Evolutionary conservation across 1,140 invertebrate genomes (phyloP), one percentile per base, ranked within the genome.

Genomic region (Rhagoletis pomonella): DNA sequence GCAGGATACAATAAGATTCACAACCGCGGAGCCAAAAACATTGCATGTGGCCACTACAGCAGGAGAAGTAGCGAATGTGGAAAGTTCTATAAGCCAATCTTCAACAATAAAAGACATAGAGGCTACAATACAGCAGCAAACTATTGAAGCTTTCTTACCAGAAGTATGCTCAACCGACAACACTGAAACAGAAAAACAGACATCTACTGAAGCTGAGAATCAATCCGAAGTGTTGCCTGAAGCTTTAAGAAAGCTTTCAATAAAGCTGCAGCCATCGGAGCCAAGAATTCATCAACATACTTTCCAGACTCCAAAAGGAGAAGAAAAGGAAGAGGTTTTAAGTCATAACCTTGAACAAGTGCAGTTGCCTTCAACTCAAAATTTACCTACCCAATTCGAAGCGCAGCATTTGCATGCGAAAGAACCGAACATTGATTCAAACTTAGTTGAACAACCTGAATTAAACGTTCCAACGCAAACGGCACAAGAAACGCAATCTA

Each of bases 101-200:
- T 55, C 55, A 81, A 7, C 47, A 10, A 9, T 7, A 2, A 47
- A 81, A 39, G 73, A 81, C 2, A 12, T 81, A 9, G n/a, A n/a
- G 5, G 73, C 73, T 47, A n/a, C 55, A 58, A 81, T 81, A 17
- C 47, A 50, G 44, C 73, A 81, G 19, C 73, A 81, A 81, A 81
- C 73, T 19, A 81, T 81, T 81, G 73, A 81, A 55, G 39, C 73
- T 62, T 4, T 62, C n/a, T 4, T 62, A 14, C 60, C 60, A 4
- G 60, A 62, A 62, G 60, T 62, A 62, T 4, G 9, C 17, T 14
- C 60, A 14, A 14, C 9, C 17, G 9, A 14, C 6, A 47, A 39
- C 44, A 29, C n/a, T 39, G 64, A 62, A 62, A 14, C 19, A 39
- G 19, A 67, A 50, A 3, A 19, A 47, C 42, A 73, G 4, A 42